Percentiles rank a stretch among this genome's conserved stretches.
Evolutionary conservation across 2,113 vertebrate genomes (phyloP).

Genomic region (Nesospiza acunhae): DNA sequence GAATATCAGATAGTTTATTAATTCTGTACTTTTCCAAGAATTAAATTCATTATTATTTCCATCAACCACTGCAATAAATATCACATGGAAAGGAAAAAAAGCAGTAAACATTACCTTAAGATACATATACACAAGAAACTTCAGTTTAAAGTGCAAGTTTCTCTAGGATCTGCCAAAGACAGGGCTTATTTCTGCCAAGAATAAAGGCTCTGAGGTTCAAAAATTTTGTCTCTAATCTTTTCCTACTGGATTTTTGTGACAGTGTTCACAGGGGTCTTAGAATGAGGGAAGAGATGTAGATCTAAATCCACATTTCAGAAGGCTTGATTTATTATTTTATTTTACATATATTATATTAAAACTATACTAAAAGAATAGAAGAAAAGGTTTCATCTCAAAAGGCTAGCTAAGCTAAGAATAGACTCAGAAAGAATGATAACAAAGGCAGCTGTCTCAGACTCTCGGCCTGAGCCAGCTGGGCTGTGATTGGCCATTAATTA

Average conservation of each 20-base stretch:
- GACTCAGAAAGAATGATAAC: too few relatives aligned
- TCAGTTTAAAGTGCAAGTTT: neutral
- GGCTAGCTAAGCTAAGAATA: too few relatives aligned
- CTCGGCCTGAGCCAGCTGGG: too few relatives aligned
- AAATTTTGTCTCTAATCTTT: neutral
- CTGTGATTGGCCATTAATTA: too few relatives aligned
- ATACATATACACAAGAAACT: neutral
- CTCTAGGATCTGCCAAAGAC: neutral
- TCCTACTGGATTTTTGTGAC: neutral
- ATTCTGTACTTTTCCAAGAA: neutral
- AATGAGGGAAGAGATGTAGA: too few relatives aligned
- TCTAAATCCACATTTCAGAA: too few relatives aligned
- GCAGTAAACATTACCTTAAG: neutral
- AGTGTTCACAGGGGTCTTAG: too few relatives aligned
- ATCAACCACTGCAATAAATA: neutral
- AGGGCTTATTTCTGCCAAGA: neutral
- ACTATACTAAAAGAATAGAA: too few relatives aligned
- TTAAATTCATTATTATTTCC: neutral
- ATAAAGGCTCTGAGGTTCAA: neutral
- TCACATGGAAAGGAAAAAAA: neutral
- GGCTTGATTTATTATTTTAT: too few relatives aligned
- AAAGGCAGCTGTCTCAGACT: too few relatives aligned
- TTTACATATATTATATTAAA: too few relatives aligned
- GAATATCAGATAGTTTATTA: neutral
- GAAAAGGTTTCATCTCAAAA: too few relatives aligned